Conservation (phyloP, 2,888 invertebrate genomes). For the Trissolcus japonicus region DNA sequence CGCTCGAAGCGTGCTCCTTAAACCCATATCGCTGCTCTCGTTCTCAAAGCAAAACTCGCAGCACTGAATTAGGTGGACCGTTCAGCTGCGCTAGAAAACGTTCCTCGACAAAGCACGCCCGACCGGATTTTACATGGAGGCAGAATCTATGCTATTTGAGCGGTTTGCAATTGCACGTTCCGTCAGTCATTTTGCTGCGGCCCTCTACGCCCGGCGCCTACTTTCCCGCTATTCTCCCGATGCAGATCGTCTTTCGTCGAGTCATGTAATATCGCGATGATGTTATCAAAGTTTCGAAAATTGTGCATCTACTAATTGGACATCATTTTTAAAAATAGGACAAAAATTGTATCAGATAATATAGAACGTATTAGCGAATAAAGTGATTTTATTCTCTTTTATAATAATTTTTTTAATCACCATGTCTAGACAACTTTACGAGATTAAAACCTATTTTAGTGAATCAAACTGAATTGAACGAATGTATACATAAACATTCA, state of each 20-base stretch:
- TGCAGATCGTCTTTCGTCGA: conserved; percentile 9
- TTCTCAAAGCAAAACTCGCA: conserved; percentile 55
- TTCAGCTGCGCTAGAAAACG: conserved; percentile 52
- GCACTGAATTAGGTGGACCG: conserved; percentile 52
- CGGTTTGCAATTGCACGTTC: conserved; percentile 48
- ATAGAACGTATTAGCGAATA: too few species aligned
- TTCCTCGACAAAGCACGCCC: conserved; percentile 51
- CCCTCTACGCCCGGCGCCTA: not conserved
- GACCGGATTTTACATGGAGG: conserved; percentile 54
- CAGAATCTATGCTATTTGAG: conserved; percentile 52
- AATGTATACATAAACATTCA: too few species aligned
- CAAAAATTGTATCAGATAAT: too few species aligned
- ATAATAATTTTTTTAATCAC: too few species aligned
- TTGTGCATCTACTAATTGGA: too few species aligned
- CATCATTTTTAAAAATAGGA: too few species aligned
- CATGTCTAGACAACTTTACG: too few species aligned
- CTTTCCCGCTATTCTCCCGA: not conserved
- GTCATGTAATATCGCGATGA: conserved; percentile 20
- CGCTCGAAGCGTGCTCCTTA: conserved; percentile 41
- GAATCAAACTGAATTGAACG: too few species aligned
- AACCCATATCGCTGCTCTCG: conserved; percentile 41
- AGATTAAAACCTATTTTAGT: too few species aligned
- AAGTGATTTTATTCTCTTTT: too few species aligned
- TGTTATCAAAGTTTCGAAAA: conserved; percentile 27
- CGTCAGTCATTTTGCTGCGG: conserved; percentile 22